Conservation (phyloP, 2,113 vertebrate species). For the Cyanistes caeruleus region DNA sequence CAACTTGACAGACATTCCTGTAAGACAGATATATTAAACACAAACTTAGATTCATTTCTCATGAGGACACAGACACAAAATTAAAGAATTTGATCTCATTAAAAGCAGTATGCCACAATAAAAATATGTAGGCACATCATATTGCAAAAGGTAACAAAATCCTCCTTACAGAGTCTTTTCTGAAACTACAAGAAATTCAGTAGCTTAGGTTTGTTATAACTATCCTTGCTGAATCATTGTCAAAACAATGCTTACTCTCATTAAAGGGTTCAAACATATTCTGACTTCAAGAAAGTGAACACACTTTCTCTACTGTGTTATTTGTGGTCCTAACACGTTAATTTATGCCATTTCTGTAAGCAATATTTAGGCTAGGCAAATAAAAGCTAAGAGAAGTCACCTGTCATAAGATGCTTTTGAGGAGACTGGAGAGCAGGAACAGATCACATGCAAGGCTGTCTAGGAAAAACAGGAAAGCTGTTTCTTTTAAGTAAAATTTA, state of each 20-base stretch:
- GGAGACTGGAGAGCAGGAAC: not conserved
- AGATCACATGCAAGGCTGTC: not conserved
- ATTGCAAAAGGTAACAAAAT: not conserved
- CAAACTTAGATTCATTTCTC: not conserved
- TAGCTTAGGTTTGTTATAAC: not conserved
- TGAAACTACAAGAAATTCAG: not conserved
- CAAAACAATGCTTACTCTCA: not conserved
- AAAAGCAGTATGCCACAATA: not conserved
- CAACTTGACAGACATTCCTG: not conserved
- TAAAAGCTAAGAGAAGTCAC: not conserved
- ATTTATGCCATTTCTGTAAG: not conserved
- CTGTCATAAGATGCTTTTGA: not conserved
- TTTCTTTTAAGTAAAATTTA: not conserved
- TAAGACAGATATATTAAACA: not conserved
- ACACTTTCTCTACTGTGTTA: rapidly evolving
- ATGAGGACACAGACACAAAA: not conserved
- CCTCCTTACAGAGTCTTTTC: not conserved
- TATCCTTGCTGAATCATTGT: not conserved
- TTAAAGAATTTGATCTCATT: not conserved
- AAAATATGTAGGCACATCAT: not conserved
- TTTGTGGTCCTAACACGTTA: not conserved
- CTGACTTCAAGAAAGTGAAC: not conserved
- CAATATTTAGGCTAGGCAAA: not conserved
- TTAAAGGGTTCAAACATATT: not conserved
- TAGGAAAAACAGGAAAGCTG: not conserved